Evolutionary conservation across 2,797 vertebrate genomes (phyloP).

Genomic region (Lemur catta): DNA sequence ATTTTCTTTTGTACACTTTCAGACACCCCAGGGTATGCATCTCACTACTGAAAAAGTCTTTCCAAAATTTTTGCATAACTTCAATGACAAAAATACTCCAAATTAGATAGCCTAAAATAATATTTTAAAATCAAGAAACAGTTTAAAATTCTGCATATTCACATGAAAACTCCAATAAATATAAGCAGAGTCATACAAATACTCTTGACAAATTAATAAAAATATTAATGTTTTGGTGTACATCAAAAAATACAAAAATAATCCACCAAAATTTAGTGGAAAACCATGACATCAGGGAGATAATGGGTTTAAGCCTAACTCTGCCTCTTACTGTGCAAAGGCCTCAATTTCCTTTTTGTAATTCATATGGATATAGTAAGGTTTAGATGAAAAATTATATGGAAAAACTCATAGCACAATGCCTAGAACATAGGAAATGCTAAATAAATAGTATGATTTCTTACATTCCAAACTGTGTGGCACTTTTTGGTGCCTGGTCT

Average conservation of each 20-base stretch:
- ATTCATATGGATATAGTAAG: neutral
- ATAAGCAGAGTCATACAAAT: conserved; percentile 6
- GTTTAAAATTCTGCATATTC: conserved; percentile 48
- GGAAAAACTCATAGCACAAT: neutral
- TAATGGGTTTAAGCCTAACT: neutral
- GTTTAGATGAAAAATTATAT: neutral
- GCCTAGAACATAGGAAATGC: neutral
- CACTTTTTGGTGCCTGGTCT: neutral
- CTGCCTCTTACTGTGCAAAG: neutral
- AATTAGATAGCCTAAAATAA: neutral
- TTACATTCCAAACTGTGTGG: neutral
- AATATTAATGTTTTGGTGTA: conserved; percentile 6
- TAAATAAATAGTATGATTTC: neutral
- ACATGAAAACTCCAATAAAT: conserved; percentile 23
- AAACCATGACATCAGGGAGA: neutral
- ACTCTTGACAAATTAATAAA: conserved; percentile 17
- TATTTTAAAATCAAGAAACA: conserved; percentile 39
- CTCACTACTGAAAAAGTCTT: neutral
- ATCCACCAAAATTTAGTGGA: neutral
- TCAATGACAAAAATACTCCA: conserved; percentile 1
- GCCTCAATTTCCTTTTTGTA: neutral
- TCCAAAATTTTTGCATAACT: neutral
- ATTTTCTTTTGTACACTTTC: conserved; percentile 7
- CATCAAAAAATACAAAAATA: neutral
- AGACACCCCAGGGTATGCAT: neutral